These are phyloP conservation scores for Notolepis coatsorum DNA, from an alignment of 2,797 vertebrate species.

Conservation along the genomic window DNA sequence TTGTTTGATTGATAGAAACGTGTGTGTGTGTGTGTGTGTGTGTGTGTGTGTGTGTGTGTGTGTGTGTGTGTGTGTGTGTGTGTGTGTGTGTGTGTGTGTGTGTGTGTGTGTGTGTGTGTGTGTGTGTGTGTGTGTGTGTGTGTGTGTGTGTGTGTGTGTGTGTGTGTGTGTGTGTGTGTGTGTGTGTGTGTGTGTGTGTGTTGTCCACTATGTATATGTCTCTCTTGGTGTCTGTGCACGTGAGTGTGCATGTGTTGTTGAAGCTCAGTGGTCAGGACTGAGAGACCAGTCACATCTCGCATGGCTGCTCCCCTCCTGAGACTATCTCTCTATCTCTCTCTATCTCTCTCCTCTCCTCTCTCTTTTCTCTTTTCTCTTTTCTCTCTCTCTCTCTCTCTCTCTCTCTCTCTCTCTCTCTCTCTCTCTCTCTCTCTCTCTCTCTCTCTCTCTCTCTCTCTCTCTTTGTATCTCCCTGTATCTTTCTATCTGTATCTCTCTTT, in stretches of 20 bases:
- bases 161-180: background rate
- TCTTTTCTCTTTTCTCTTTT: background rate
- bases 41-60: background rate
- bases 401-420: conserved; percentile 7
- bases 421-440: conserved; percentile 1
- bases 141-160: background rate
- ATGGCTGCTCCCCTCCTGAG: conserved; percentile 33
- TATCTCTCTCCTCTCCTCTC: conserved; percentile 4
- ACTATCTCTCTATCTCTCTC: background rate
- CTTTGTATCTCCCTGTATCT: background rate
- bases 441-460: background rate
- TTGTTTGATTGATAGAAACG: conserved; percentile 43
- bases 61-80: conserved; percentile 18
- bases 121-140: conserved; percentile 18
- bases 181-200: background rate
- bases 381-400: background rate
- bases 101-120: conserved; percentile 7
- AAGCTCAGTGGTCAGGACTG: conserved; percentile 57
- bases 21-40: background rate
- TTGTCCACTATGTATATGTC: conserved; percentile 8
- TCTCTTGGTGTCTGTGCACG: conserved; percentile 9
- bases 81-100: conserved; percentile 1
- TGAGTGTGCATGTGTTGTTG: conserved; percentile 11
- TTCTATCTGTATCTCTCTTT: background rate
- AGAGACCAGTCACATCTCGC: conserved; percentile 41